Evolutionary conservation across 2,797 vertebrate genomes (phyloP).

Genomic region (Stomatorhinus walkeri): DNA sequence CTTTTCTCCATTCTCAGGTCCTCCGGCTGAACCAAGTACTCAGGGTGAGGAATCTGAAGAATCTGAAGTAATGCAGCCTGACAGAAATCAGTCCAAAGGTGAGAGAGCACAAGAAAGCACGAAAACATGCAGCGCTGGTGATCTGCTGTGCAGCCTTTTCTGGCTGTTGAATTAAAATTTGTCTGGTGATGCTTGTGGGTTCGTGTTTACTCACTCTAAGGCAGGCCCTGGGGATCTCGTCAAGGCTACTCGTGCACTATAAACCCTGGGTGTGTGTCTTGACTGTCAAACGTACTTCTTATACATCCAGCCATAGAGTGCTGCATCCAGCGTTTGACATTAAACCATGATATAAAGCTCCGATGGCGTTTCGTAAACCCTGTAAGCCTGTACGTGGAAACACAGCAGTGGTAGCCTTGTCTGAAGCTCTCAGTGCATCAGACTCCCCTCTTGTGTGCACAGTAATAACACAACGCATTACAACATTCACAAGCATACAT

Average conservation of each 20-base stretch:
- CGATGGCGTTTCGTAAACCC: background rate
- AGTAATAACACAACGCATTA: background rate
- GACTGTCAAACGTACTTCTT: background rate
- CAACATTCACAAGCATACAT: background rate
- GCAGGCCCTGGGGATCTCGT: background rate
- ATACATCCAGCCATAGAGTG: background rate
- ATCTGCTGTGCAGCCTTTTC: slow-evolving; percentile 28
- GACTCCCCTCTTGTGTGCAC: background rate
- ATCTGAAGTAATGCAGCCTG: slow-evolving; percentile 47
- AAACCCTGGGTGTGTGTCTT: background rate
- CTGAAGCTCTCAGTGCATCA: background rate
- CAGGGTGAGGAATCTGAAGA: slow-evolving; percentile 47
- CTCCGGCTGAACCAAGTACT: slow-evolving; percentile 50
- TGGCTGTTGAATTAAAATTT: slow-evolving; percentile 53
- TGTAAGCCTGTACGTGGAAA: background rate
- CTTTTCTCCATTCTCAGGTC: slow-evolving; percentile 21
- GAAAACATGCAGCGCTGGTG: slow-evolving; percentile 17
- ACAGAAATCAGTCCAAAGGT: slow-evolving; percentile 68
- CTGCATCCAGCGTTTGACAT: background rate
- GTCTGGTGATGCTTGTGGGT: background rate
- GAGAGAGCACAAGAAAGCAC: slow-evolving; percentile 32
- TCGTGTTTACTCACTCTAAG: slow-evolving; percentile 15
- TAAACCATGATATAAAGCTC: background rate
- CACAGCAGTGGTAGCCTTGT: background rate
- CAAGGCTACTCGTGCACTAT: background rate